Conservation (phyloP, 2,113 vertebrate species). For the Phalacrocorax aristotelis region DNA sequence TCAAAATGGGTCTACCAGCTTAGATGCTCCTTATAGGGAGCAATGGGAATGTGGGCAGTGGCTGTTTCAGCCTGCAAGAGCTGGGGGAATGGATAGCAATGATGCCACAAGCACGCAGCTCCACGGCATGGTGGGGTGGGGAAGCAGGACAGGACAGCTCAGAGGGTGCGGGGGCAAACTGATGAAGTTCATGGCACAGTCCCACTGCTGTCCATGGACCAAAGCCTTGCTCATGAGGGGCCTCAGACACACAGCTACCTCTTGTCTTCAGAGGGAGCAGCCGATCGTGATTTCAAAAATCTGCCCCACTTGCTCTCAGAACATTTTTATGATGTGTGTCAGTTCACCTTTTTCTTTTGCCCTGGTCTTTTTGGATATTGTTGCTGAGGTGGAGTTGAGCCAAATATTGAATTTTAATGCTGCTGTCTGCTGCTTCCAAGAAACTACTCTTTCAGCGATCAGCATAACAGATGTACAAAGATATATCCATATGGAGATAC, state of each 20-base stretch:
- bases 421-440: background rate
- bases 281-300: background rate
- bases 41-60: background rate
- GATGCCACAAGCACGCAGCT: background rate
- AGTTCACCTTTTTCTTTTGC: background rate
- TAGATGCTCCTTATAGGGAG: background rate
- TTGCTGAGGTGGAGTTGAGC: background rate
- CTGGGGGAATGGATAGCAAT: fast-evolving
- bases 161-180: background rate
- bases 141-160: background rate
- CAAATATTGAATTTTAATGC: background rate
- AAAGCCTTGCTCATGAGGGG: fast-evolving
- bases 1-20: background rate
- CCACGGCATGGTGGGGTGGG: too few relatives aligned
- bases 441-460: background rate
- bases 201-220: background rate
- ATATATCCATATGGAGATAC: background rate
- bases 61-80: fast-evolving
- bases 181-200: background rate
- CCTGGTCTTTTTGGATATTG: background rate
- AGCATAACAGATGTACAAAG: background rate
- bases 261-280: background rate
- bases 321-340: background rate
- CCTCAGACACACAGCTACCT: background rate
- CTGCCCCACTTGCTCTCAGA: background rate